These are phyloP conservation scores for Ochropleura plecta DNA, from an alignment of 2,888 invertebrate genomes.

Conservation along the genomic window DNA sequence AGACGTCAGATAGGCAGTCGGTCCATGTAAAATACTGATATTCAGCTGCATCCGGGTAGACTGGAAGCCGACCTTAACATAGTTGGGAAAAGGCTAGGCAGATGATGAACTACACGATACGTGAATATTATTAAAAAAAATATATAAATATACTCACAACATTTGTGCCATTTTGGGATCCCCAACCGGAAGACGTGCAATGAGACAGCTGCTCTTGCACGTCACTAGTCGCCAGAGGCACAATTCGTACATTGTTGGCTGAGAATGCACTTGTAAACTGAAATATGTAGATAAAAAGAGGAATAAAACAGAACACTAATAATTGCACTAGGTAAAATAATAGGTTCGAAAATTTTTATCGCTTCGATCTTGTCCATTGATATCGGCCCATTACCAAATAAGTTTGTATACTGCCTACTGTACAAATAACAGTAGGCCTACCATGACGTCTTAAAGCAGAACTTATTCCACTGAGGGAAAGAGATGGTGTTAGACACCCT, in stretches of 20 bases:
- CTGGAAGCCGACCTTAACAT: too few species aligned
- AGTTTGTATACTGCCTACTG: not conserved
- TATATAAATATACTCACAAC: conserved; percentile 16
- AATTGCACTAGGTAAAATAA: not conserved
- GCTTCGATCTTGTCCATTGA: not conserved
- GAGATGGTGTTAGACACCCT: too few species aligned
- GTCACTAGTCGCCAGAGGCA: not conserved
- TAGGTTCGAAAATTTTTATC: not conserved
- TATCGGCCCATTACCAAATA: not conserved
- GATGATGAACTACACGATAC: not conserved
- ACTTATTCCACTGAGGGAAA: too few species aligned
- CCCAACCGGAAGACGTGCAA: conserved; percentile 29
- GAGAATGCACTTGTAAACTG: conserved; percentile 14
- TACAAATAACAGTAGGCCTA: not conserved
- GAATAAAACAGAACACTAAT: not conserved
- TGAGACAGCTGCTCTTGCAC: not conserved
- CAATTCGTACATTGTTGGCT: not conserved
- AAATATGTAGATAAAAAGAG: not conserved
- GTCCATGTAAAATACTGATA: too few species aligned
- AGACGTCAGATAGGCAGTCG: too few species aligned
- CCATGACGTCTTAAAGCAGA: too few species aligned
- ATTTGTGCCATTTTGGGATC: not conserved
- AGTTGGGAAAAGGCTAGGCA: too few species aligned
- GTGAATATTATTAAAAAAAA: not conserved
- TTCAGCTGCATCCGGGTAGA: too few species aligned